Conservation (phyloP, 2,797 vertebrate genomes). For the Mareca strepera region DNA sequence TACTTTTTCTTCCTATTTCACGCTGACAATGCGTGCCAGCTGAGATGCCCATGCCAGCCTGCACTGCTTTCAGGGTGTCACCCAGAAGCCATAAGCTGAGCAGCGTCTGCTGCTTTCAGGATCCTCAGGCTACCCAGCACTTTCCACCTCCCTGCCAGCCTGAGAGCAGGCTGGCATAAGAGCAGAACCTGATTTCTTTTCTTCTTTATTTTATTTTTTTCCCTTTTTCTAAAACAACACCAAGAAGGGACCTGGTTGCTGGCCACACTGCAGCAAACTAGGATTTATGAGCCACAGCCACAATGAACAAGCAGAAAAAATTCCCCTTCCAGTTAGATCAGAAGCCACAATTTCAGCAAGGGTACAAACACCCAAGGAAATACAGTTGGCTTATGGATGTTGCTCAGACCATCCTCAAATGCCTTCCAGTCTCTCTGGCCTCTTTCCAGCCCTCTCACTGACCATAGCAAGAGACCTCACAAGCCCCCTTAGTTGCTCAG, state of each 20-base stretch:
- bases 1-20: not conserved
- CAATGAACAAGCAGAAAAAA: not conserved
- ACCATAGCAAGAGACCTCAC: not conserved
- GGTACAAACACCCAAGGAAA: not conserved
- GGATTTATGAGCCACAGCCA: not conserved
- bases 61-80: not conserved
- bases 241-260: not conserved
- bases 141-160: not conserved
- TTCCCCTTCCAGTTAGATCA: not conserved
- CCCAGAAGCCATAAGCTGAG: not conserved
- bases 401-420: not conserved
- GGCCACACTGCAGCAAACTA: not conserved
- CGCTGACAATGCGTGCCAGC: not conserved
- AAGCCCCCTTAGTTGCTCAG: not conserved
- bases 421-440: not conserved
- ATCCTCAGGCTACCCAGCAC: not conserved
- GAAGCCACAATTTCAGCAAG: not conserved
- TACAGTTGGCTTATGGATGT: not conserved
- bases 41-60: not conserved
- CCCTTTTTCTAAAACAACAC: not conserved
- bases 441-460: conserved; percentile 48
- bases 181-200: not conserved
- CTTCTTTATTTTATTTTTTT: not conserved
- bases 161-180: not conserved
- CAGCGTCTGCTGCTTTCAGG: not conserved